A percentile compares a stretch with the other conserved stretches of the same genome.
Conservation (phyloP, 2,113 vertebrate species). For the Psittacara wagleri region DNA sequence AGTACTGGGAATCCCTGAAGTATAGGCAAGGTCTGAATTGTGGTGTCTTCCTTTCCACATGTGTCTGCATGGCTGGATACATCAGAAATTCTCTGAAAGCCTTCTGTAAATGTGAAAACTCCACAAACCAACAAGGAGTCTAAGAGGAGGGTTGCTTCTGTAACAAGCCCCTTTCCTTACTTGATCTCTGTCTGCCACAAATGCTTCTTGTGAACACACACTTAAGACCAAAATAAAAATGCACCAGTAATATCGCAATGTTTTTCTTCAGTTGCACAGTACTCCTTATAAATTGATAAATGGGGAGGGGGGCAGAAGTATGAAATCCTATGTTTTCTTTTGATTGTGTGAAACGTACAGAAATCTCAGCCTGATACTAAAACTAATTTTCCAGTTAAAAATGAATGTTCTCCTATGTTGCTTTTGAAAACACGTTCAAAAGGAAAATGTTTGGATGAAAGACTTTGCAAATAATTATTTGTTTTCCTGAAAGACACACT, state of each 20-base stretch:
- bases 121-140: neutral
- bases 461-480: conserved; percentile 61
- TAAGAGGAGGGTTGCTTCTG: accelerated
- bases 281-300: neutral
- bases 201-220: neutral
- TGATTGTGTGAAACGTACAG: neutral
- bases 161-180: neutral
- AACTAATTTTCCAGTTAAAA: neutral
- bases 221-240: neutral
- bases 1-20: neutral
- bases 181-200: neutral
- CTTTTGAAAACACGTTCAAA: conserved; percentile 10
- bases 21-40: accelerated
- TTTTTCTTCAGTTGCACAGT: neutral
- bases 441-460: conserved; percentile 52
- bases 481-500: conserved; percentile 47
- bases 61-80: too few relatives aligned
- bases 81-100: neutral
- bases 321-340: neutral
- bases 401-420: neutral
- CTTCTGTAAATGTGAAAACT: accelerated
- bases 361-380: neutral
- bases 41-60: neutral
- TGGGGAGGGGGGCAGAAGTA: accelerated
- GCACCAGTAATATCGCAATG: too few relatives aligned